Evolutionary conservation across 2,888 invertebrate genomes (phyloP), one percentile per base, ranked within the genome.

Genomic region (Cataglyphis livida): DNA sequence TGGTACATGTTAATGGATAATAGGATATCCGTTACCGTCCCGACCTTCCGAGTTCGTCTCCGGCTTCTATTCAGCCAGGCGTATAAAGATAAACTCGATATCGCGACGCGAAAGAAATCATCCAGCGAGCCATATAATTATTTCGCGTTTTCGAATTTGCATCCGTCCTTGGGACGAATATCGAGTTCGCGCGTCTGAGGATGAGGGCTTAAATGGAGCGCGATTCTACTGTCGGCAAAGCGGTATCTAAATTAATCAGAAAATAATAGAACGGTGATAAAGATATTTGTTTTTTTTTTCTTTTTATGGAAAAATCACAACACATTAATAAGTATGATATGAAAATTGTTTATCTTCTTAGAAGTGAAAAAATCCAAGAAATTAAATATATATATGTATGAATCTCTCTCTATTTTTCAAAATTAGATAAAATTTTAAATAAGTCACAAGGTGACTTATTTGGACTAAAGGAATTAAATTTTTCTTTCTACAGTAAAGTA

Each of bases 1-100:
- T 87, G 85, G 84, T 82, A 73, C 87, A 88, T 85, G 84, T 91
- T 91, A 90, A 91, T 89, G 89, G 88, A 91, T 91, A 91, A 91
- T 90, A 88, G 91, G 89, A 91, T 90, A 91, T 91, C 90, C 89
- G 89, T 88, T 83, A 88, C 83, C 83, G 84, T 68, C 79, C 32
- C 82, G 66, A 44, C 70, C 78, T 79, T 74, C 51, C 51, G n/a
- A 44, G 79, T 71, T 82, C 66, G 65, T 32, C 35, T 51, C 54
- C n/a, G 70, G 78, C 28, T 74, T 87, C 82, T 79, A 87, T 88
- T 89, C 88, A 85, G 7, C n/a, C 73, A 51, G 3, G 51, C 76
- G 81, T 74, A 86, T 81, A 84, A 86, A 86, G 85, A 87, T 84
- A 84, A 89, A 84, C 82, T 68, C 84, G 89, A 87, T 87, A 86